Evolutionary conservation across 2,113 vertebrate species (phyloP), one percentile per base, ranked within the genome.

Genomic region (Castor canadensis): DNA sequence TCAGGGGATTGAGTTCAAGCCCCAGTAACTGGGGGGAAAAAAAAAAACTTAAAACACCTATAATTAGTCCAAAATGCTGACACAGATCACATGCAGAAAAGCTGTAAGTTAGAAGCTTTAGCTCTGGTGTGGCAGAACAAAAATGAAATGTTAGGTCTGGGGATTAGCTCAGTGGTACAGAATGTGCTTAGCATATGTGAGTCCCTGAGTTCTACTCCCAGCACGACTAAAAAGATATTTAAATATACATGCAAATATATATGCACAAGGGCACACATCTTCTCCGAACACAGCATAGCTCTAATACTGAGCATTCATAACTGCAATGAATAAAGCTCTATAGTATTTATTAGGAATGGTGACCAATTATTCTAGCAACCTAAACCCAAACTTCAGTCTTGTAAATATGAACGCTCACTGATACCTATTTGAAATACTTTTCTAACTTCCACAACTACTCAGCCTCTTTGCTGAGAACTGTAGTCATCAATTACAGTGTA

Each of bases 381-480:
- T 40, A 54, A 97, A 93, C 43, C 26, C 45, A 90, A 49, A 47
- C 49, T 87, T 95, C 26, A 88, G 62, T 90, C 58, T 6, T 54
- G 9, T 64, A 94, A 89, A 91, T 77, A 89, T 24, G n/a, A 76
- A 49, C n/a, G 45, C 10, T 93, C 81, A 40, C 30, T 69, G 38
- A 83, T 81, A 84, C 43, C 9, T 43, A 38, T 66, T 80, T 24
- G n/a, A 89, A 89, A 82, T 26, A 71, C 32, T 93, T 87, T 45
- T 56, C 64, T 89, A 67, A 76, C 72, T 75, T 86, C 93, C 86
- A 90, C 67, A 88, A 86, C 9, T 71, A 69, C 69, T 77, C 54
- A 40, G 87, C 38, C 67, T 79, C 69, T 87, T 40, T 60, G 56
- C 76, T 87, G 17, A 88, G 35, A 83, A 32, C 89, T 43, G 47